Evolutionary conservation across 1,140 invertebrate species (phyloP).

Genomic region (Anoplophora glabripennis): DNA sequence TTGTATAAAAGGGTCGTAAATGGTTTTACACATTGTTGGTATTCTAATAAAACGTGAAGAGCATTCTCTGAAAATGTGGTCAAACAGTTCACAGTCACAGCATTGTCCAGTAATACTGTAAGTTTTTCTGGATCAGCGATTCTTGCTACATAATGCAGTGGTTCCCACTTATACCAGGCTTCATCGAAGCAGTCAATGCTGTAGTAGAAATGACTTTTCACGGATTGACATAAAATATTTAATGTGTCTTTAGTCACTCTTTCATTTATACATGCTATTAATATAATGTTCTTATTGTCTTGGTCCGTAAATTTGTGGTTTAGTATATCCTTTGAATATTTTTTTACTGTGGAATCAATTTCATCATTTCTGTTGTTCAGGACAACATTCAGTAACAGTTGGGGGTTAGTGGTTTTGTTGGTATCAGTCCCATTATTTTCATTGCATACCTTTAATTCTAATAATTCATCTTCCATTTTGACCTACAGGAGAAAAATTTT

Average conservation of each 20-base stretch:
- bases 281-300: constrained; percentile 8
- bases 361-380: neutral
- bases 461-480: neutral
- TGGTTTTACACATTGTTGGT: constrained; percentile 15
- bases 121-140: constrained; percentile 15
- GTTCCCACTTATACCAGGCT: constrained; percentile 29
- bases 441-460: neutral
- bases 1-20: constrained; percentile 25
- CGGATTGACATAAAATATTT: neutral
- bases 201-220: neutral
- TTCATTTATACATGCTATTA: constrained; percentile 14
- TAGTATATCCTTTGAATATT: constrained; percentile 4
- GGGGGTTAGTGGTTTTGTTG: neutral
- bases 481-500: neutral
- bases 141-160: constrained; percentile 29
- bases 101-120: constrained; percentile 1
- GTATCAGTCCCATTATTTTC: neutral
- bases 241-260: constrained; percentile 8
- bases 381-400: neutral
- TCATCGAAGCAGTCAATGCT: constrained; percentile 10
- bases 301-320: constrained; percentile 2
- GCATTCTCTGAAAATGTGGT: constrained; percentile 32
- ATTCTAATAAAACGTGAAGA: constrained; percentile 28
- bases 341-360: neutral
- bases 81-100: constrained; percentile 15